Evolutionary conservation across 2,888 invertebrate genomes (phyloP).

Genomic region (Ormyrus thymus): DNA sequence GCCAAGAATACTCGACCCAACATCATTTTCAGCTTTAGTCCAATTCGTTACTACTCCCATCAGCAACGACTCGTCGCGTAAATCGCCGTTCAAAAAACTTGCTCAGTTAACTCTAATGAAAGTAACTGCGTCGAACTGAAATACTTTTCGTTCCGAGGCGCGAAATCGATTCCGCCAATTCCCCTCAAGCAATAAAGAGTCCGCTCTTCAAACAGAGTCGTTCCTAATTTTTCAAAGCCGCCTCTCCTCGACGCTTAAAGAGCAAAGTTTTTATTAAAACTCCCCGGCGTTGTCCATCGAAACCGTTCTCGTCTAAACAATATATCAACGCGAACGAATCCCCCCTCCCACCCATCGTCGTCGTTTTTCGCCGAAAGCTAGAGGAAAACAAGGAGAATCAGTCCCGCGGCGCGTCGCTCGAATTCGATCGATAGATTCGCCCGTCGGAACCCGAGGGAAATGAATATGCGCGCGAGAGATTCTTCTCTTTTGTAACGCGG

Average conservation of each 20-base stretch:
- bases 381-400: slow-evolving; percentile 26
- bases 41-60: too few relatives aligned
- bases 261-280: slow-evolving; percentile 47
- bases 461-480: neutral
- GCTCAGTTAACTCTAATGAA: too few relatives aligned
- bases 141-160: neutral
- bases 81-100: too few relatives aligned
- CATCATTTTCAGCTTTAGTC: too few relatives aligned
- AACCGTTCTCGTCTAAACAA: slow-evolving; percentile 22
- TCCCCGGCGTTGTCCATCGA: slow-evolving; percentile 13
- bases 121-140: too few relatives aligned
- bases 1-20: too few relatives aligned
- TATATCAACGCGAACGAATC: slow-evolving; percentile 8
- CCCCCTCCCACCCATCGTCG: neutral
- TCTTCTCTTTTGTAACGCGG: neutral
- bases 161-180: slow-evolving; percentile 23
- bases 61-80: too few relatives aligned
- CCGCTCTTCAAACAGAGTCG: neutral
- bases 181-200: slow-evolving; percentile 8
- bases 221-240: slow-evolving; percentile 32
- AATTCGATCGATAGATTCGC: slow-evolving; percentile 21
- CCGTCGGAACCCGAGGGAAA: neutral
- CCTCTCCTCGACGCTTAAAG: slow-evolving; percentile 14
- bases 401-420: neutral
- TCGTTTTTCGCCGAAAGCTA: neutral